These are phyloP conservation scores for Atopsyche davidsoni DNA, from an alignment of 1,140 invertebrate species.

Conservation along the genomic window DNA sequence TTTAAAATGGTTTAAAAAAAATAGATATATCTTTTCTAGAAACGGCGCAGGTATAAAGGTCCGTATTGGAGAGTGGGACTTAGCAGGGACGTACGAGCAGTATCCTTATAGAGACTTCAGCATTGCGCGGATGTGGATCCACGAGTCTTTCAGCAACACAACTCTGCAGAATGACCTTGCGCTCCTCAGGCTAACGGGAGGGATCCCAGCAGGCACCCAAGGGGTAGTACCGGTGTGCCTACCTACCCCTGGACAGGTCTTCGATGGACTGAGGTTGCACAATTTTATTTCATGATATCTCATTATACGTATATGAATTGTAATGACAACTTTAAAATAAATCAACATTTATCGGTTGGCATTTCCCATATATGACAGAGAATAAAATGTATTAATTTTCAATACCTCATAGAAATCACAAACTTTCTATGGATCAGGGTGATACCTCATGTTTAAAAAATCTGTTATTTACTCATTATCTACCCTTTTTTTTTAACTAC, in stretches of 20 bases:
- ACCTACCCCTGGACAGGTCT: slow-evolving; percentile 48
- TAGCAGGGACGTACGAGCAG: slow-evolving; percentile 51
- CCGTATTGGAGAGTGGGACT: slow-evolving; percentile 65
- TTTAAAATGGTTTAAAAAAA: too few species aligned
- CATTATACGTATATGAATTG: too few species aligned
- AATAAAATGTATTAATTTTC: too few species aligned
- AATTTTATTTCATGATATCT: too few species aligned
- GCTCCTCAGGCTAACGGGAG: slow-evolving; percentile 52
- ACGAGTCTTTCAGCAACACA: slow-evolving; percentile 58
- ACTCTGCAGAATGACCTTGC: slow-evolving; percentile 68
- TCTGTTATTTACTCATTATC: too few species aligned
- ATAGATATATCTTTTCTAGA: slow-evolving; percentile 30
- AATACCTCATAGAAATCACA: too few species aligned
- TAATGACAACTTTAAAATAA: too few species aligned
- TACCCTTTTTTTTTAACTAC: too few species aligned
- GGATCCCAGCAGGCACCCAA: slow-evolving; percentile 51
- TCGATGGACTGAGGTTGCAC: slow-evolving; percentile 52
- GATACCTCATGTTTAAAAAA: too few species aligned
- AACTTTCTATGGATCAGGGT: too few species aligned
- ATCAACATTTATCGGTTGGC: too few species aligned
- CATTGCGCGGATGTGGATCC: slow-evolving; percentile 51
- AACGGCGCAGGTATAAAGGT: slow-evolving; percentile 48
- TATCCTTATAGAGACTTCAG: slow-evolving; percentile 55
- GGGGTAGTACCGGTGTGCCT: slow-evolving; percentile 70
- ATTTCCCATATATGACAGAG: too few species aligned